Evolutionary conservation across 2,797 vertebrate species (phyloP).

Genomic region (Sebastes goodei): DNA sequence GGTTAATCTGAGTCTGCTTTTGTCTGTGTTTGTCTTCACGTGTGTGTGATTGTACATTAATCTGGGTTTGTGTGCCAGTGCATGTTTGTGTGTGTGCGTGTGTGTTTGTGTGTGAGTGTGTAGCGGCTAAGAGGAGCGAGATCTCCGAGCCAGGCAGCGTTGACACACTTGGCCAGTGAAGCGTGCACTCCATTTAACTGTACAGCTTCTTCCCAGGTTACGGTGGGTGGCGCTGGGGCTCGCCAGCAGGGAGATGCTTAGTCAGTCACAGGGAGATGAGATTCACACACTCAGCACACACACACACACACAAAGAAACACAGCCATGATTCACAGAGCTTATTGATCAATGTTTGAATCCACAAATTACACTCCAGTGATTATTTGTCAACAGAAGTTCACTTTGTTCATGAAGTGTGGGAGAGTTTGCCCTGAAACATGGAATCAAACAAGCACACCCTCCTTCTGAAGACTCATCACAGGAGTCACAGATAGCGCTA

Average conservation of each 20-base stretch:
- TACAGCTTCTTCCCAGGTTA: slow-evolving; percentile 63
- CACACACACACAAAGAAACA: neutral
- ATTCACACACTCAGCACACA: slow-evolving; percentile 12
- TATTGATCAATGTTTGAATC: slow-evolving; percentile 43
- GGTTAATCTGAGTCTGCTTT: slow-evolving; percentile 19
- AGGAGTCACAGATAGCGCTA: slow-evolving; percentile 16
- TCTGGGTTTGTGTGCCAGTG: slow-evolving; percentile 44
- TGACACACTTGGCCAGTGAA: slow-evolving; percentile 76
- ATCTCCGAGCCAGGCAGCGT: slow-evolving; percentile 53
- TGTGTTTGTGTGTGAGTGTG: slow-evolving; percentile 13
- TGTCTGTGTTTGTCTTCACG: neutral
- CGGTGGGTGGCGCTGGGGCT: slow-evolving; percentile 32
- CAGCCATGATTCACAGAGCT: slow-evolving; percentile 14
- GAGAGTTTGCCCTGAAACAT: slow-evolving; percentile 15
- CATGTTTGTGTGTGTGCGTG: neutral
- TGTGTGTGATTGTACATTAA: slow-evolving; percentile 42
- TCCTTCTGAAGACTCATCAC: neutral
- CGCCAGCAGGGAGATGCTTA: slow-evolving; percentile 25
- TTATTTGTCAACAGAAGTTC: slow-evolving; percentile 33
- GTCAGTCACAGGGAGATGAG: slow-evolving; percentile 32
- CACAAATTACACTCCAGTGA: slow-evolving; percentile 42
- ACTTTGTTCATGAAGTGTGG: slow-evolving; percentile 1
- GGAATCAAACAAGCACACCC: neutral
- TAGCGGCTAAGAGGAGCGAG: slow-evolving; percentile 47
- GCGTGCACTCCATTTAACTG: slow-evolving; percentile 76